These are phyloP conservation scores for Listronotus bonariensis DNA, from an alignment of 1,140 invertebrate species.

Conservation along the genomic window DNA sequence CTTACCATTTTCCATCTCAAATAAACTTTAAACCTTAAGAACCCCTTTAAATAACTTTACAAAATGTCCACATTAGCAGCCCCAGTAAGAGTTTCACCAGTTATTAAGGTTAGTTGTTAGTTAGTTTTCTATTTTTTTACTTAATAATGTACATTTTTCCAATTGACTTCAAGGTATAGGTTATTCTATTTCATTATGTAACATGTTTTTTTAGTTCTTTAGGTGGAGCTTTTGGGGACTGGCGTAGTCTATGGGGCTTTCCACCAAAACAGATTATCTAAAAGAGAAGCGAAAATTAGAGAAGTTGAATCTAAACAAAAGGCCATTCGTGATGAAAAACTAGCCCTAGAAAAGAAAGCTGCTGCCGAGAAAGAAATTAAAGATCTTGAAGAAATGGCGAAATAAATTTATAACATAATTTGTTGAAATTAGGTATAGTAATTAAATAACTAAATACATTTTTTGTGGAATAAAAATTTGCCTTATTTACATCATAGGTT, in stretches of 20 bases:
- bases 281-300: constrained; percentile 66
- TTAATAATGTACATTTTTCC: too few relatives aligned
- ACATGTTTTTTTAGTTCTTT: constrained; percentile 61
- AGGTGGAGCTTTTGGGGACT: constrained; percentile 72
- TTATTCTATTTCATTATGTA: too few relatives aligned
- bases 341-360: constrained; percentile 68
- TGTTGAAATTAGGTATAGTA: constrained; percentile 8
- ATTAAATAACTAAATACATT: constrained; percentile 13
- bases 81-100: too few relatives aligned
- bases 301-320: constrained; percentile 70
- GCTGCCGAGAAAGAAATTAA: constrained; percentile 57
- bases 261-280: constrained; percentile 69
- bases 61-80: too few relatives aligned
- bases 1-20: too few relatives aligned
- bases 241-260: constrained; percentile 73
- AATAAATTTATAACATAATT: constrained; percentile 31
- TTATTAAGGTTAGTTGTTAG: too few relatives aligned
- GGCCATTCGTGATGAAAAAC: constrained; percentile 68
- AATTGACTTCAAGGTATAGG: too few relatives aligned
- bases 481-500: too few relatives aligned
- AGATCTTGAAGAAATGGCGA: constrained; percentile 48
- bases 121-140: too few relatives aligned
- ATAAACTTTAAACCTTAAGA: too few relatives aligned
- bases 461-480: constrained; percentile 5
- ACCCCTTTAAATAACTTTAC: too few relatives aligned